These are phyloP conservation scores for Papilio protenor DNA, from an alignment of 2,888 invertebrate species.

Conservation along the genomic window DNA sequence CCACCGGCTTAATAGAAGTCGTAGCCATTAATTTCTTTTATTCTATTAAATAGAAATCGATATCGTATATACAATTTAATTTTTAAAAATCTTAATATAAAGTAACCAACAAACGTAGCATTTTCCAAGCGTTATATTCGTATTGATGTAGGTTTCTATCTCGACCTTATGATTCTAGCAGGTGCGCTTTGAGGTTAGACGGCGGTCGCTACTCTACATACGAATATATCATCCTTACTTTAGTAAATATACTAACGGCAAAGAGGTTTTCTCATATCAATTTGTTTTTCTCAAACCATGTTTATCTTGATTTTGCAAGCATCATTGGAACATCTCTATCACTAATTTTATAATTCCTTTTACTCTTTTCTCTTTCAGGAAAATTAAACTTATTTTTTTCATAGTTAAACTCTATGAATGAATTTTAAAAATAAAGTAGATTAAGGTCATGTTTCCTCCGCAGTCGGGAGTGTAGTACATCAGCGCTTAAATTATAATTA, in stretches of 20 bases:
- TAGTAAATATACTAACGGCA: not conserved
- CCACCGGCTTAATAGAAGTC: no score
- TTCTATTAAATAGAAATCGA: no score
- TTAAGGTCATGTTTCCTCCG: conserved; percentile 16
- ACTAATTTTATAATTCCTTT: not conserved
- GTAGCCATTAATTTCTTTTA: no score
- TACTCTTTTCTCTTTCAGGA: not conserved
- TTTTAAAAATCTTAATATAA: no score
- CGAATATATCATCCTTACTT: not conserved
- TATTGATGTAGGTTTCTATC: not conserved
- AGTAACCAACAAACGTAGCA: not conserved
- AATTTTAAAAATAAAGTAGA: conserved; percentile 14
- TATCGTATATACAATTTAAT: no score
- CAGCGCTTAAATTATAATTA: conserved; percentile 25
- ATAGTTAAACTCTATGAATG: not conserved
- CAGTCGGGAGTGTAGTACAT: conserved; percentile 12
- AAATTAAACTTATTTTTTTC: not conserved
- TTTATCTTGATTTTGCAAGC: not conserved
- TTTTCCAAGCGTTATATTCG: not conserved
- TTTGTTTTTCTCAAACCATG: not conserved
- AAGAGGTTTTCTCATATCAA: not conserved
- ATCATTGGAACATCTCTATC: not conserved
- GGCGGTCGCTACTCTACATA: conserved; percentile 11
- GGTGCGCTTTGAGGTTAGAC: conserved; percentile 20
- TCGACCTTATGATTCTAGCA: not conserved